phyloP scores from a whole-genome alignment of 1,140 invertebrate genomes.

The Cydia splendana region DNA sequence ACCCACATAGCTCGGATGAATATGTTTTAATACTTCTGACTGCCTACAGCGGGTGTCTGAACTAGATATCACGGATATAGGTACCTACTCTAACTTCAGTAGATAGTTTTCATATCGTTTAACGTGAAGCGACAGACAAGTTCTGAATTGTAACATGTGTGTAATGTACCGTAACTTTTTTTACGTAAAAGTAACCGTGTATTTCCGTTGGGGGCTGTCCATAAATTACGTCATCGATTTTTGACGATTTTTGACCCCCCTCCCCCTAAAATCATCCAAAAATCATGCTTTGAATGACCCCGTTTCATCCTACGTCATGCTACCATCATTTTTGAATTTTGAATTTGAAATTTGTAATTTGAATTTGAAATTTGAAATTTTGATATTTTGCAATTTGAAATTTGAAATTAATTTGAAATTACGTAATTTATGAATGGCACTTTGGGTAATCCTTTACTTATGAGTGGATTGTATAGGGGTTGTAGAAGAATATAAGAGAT shows the following conservation, averaged over 20 bases:
- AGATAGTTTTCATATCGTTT: slow-evolving; percentile 14
- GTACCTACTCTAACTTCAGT: neutral
- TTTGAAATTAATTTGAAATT: no score
- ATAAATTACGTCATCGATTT: no score
- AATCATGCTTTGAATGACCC: no score
- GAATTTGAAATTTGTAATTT: no score
- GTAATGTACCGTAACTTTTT: neutral
- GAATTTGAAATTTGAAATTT: no score
- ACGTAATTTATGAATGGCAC: no score
- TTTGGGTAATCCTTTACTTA: no score
- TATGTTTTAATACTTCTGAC: neutral
- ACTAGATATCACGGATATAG: neutral
- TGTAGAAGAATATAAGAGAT: neutral
- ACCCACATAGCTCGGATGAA: neutral
- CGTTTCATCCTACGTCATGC: no score
- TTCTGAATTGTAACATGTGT: neutral
- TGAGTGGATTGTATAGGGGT: neutral
- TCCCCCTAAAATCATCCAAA: no score
- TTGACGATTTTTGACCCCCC: no score
- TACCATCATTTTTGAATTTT: no score
- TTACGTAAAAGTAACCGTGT: neutral
- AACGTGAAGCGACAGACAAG: neutral
- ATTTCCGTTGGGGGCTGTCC: neutral
- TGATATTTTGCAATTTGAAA: no score
- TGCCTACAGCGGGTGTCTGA: neutral